Base-by-base conservation (phyloP, 2,888 invertebrate genomes). In the Chymomyza fuscimana region DNA sequence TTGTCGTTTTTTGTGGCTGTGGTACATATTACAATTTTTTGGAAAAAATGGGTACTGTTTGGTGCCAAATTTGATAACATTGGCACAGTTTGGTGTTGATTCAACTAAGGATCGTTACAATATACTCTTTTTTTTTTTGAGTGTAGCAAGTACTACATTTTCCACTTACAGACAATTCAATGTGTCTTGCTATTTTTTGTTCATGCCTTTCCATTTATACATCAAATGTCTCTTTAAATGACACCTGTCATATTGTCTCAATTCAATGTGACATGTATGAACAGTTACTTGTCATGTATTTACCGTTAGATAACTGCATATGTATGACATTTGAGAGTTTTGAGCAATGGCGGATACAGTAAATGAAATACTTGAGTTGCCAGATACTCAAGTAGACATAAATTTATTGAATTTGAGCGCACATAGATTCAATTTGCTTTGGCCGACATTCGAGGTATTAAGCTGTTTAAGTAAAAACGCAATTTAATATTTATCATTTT, bases 191-290 rank as follows among this genome's bases (percentile, higher is more conserved):
- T 46, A 46, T 46, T 46, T 46, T 32, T 32, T 40, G 2, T 12
- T 46, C 6, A 12, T 46, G 40, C 40, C 4, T 10, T 5, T 7
- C 54, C 54, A 22, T 19, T 54, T 54, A 16, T 67, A 70, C 70
- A 73, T 58, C 61, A 76, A 73, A 75, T 82, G 73, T 82, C 78
- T 80, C 22, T 63, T 73, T 36, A 63, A 74, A 59, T 72, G 83
- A 79, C 87, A 83, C 70, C 82, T 81, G 83, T 78, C 80, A 83
- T 61, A 70, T 54, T 67, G 58, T 68, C 68, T 67, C 67, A 51
- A 59, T 56, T 67, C 67, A 71, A 67, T 19, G 22, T 51, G 51
- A 63, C 51, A 63, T 22, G 10, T 25, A 51, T n/a, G 22, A 25
- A 50, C 25, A 63, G 22, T 63, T 40, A 15, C 19, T 63, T 61